Base-by-base conservation (phyloP, 2,888 invertebrate species). In the Pomacea canaliculata region DNA sequence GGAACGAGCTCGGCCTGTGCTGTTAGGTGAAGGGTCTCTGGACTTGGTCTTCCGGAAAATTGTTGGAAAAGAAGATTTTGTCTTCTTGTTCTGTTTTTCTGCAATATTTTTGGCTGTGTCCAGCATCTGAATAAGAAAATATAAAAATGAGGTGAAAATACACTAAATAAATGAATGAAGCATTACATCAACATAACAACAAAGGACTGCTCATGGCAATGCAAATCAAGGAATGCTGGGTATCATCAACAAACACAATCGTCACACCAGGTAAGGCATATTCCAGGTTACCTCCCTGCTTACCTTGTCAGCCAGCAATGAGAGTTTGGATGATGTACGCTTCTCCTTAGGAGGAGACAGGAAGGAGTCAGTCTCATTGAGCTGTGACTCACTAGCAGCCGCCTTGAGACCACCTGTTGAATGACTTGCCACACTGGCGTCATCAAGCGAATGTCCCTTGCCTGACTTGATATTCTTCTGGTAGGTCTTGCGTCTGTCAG, bases 61-160 rank as follows among this genome's bases (percentile, higher is more conserved):
- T 67, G 95, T 94, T 0, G 95, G 95, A 91, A 98, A 98, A 27
- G 98, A 97, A 63, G 97, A 97, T 82, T 97, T 94, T 62, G 79
- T 79, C 67, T 81, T 82, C 71, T 86, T 85, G 8, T 79, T 77
- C 46, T 85, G 73, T 72, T 79, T 81, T 23, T 82, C 82, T 37
- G 78, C 71, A 12, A 79, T 79, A n/a, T 70, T 68, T 68, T 81
- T 81, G 27, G 79, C 80, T 5, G 78, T 77, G 78, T 82, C 83
- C 10, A 81, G 62, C 59, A 81, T 82, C 37, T 84, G 82, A 66
- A 82, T 79, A 71, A 56, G 51, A 56, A 56, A 37, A 37, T 37
- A 37, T 37, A 37, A 37, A 37, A 5, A 5, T 37, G 37, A 37
- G 37, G 37, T 37, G 37, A 37, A 37, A 37, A 37, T 37, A 37